Percentiles rank a stretch among this genome's conserved stretches.
Conservation (phyloP, 2,113 vertebrate genomes). For the Cnemophilus loriae region DNA sequence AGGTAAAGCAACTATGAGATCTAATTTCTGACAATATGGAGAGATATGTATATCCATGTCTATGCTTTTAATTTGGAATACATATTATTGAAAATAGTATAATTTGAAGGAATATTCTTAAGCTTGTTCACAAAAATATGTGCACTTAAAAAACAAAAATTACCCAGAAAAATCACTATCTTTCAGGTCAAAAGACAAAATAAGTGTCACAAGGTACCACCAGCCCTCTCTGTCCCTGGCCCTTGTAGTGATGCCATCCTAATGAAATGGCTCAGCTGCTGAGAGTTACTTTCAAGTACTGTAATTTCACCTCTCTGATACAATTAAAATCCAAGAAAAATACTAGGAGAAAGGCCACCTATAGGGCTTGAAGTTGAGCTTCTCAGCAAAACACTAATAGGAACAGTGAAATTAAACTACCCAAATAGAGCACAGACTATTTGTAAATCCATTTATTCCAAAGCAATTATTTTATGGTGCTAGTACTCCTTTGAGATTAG, state of each 20-base stretch:
- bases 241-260: not conserved
- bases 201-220: fast-evolving
- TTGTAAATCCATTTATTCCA: conserved; percentile 13
- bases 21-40: not conserved
- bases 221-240: not conserved
- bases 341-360: not conserved
- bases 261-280: not conserved
- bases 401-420: not conserved
- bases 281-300: not conserved
- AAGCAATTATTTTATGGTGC: conserved; percentile 3
- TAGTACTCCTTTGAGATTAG: conserved; percentile 10
- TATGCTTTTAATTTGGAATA: not conserved
- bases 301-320: not conserved
- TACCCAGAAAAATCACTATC: not conserved
- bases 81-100: not conserved
- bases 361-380: not conserved
- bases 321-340: not conserved
- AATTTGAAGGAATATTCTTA: not conserved
- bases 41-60: not conserved
- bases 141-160: not conserved
- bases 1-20: not conserved
- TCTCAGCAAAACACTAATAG: not conserved
- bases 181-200: not conserved
- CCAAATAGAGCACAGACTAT: not conserved
- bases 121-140: not conserved